Conservation (phyloP, 64 coral and sea anemone genomes). For the Porites lutea region DNA sequence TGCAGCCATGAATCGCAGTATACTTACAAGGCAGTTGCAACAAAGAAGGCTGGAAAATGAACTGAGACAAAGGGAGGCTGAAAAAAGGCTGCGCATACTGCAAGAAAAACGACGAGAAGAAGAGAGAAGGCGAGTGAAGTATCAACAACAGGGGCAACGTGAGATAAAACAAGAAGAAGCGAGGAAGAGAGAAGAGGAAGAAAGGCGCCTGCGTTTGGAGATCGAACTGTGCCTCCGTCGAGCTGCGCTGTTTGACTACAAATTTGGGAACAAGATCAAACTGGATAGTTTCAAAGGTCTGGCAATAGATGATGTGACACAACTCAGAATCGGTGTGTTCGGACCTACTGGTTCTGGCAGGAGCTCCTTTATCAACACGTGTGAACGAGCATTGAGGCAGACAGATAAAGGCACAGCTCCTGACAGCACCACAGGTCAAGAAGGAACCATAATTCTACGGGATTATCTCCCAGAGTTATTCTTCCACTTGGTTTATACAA, state of each 20-base stretch:
- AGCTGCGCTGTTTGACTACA: conserved; percentile 58
- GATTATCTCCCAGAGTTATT: conserved; percentile 42
- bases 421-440: neutral
- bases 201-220: conserved; percentile 18
- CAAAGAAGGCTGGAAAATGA: neutral
- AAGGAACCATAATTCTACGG: conserved; percentile 24
- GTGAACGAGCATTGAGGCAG: conserved; percentile 50
- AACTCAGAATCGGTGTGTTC: conserved; percentile 80
- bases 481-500: conserved; percentile 52
- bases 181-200: neutral
- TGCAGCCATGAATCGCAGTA: conserved; percentile 50
- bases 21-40: neutral
- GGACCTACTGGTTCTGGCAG: conserved; percentile 81
- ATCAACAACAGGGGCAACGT: neutral
- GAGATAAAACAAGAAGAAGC: conserved; percentile 25
- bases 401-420: conserved; percentile 30
- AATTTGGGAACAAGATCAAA: conserved; percentile 77
- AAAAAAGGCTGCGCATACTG: conserved; percentile 28
- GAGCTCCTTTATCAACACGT: conserved; percentile 84
- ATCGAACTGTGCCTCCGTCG: conserved; percentile 51
- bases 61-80: neutral
- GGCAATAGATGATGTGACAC: conserved; percentile 61
- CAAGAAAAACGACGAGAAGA: conserved; percentile 41
- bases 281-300: conserved; percentile 66
- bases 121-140: neutral